Percentiles rank a stretch among this genome's conserved stretches.
These are phyloP conservation scores for Caenorhabditis afra DNA, from an alignment of 2,888 invertebrate species.

Conservation along the genomic window DNA sequence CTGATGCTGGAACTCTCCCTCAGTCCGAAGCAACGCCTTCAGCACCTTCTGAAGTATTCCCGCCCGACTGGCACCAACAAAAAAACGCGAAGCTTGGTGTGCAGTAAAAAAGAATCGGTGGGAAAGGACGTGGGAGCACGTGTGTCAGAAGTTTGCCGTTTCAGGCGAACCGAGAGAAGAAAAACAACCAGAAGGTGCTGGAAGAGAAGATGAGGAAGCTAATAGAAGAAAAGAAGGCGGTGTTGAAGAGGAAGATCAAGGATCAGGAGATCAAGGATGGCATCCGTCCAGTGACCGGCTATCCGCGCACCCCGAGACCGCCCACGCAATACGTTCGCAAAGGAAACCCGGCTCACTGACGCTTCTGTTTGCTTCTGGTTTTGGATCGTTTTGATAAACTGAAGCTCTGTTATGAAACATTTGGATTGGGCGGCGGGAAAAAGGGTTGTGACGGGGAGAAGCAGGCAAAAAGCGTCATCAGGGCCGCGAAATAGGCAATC, in stretches of 20 bases:
- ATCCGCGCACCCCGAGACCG: constrained; percentile 48
- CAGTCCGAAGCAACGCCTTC: constrained; percentile 87
- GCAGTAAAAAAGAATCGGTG: constrained; percentile 66
- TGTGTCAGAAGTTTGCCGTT: background rate
- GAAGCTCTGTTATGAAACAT: no score
- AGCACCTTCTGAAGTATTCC: constrained; percentile 92
- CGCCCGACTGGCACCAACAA: constrained; percentile 86
- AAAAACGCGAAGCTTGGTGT: constrained; percentile 77
- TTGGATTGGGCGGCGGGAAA: no score
- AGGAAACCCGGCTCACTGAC: no score
- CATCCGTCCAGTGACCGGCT: constrained; percentile 58
- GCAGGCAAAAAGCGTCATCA: no score
- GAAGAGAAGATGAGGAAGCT: constrained; percentile 61
- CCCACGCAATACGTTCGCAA: constrained; percentile 46
- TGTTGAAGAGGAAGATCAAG: constrained; percentile 64
- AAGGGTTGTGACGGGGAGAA: no score
- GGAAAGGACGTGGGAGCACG: no score
- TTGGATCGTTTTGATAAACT: no score
- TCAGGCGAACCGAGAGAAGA: constrained; percentile 49
- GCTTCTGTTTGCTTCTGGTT: no score
- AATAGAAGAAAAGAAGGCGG: constrained; percentile 63
- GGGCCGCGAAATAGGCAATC: no score
- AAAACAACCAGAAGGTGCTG: constrained; percentile 46
- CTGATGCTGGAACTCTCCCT: constrained; percentile 96
- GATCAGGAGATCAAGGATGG: constrained; percentile 60